phyloP scores from a whole-genome alignment of 1,140 invertebrate genomes.

The Oreohelix idahoensis region DNA sequence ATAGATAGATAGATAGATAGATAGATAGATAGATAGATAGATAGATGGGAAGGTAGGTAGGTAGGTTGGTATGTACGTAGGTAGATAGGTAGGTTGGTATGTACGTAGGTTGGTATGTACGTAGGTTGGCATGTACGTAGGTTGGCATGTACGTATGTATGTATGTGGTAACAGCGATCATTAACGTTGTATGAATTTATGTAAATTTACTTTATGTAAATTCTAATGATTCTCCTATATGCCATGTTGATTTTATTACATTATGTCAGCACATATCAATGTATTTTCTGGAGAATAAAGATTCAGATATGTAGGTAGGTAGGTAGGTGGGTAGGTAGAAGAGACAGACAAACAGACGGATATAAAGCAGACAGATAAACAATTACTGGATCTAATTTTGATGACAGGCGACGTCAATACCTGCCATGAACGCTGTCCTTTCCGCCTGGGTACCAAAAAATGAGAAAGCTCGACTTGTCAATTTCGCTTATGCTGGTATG shows the following conservation, averaged over 20 bases:
- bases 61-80: background rate
- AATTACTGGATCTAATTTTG: background rate
- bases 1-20: conserved; percentile 25
- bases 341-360: background rate
- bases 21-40: conserved; percentile 29
- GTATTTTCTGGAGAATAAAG: too few species aligned
- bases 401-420: conserved; percentile 74
- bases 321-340: background rate
- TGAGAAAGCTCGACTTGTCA: conserved; percentile 65
- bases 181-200: too few species aligned
- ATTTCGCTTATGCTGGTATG: conserved; percentile 66
- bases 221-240: background rate
- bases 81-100: background rate
- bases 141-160: too few species aligned
- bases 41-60: conserved; percentile 6
- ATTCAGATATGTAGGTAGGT: too few species aligned
- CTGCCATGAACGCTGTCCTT: conserved; percentile 64
- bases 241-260: background rate
- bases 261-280: background rate
- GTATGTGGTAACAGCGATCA: too few species aligned
- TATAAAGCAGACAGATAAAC: background rate
- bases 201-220: background rate
- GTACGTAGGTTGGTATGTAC: too few species aligned
- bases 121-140: too few species aligned
- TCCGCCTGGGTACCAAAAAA: conserved; percentile 66